phyloP scores from a whole-genome alignment of 2,113 vertebrate genomes.

The Lasiurus cinereus region DNA sequence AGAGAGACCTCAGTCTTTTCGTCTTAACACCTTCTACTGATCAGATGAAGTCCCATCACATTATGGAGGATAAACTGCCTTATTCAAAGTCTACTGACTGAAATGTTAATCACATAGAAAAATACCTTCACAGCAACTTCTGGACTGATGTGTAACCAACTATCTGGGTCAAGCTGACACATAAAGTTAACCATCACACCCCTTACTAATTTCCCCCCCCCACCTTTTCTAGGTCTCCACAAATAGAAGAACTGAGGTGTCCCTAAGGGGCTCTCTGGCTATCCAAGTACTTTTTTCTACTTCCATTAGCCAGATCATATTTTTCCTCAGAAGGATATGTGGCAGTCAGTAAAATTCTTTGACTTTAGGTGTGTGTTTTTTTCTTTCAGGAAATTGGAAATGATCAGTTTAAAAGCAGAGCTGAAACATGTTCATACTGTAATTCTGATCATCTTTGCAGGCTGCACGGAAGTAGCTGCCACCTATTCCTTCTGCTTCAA shows the following conservation, averaged over 20 bases:
- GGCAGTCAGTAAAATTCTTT: constrained; percentile 8
- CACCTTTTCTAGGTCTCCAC: background rate
- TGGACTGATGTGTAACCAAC: background rate
- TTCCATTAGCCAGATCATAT: background rate
- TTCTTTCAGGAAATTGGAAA: background rate
- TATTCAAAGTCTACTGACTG: background rate
- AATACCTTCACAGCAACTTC: background rate
- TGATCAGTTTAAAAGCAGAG: background rate
- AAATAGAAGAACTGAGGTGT: background rate
- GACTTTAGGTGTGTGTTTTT: background rate
- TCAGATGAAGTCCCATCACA: background rate
- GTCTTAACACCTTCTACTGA: background rate
- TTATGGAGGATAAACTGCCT: background rate
- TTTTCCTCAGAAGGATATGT: constrained; percentile 42
- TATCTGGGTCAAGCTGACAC: background rate
- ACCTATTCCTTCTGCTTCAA: background rate
- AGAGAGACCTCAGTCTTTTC: background rate
- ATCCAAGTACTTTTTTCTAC: background rate
- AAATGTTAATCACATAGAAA: background rate
- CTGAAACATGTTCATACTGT: constrained; percentile 34
- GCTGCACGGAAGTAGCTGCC: background rate
- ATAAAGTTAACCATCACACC: background rate
- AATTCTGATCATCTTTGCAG: constrained; percentile 1
- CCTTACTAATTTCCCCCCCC: background rate
- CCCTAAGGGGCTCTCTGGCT: background rate